Percentiles rank a stretch among this genome's conserved stretches.
These are phyloP conservation scores for Tamandua tetradactyla DNA, from an alignment of 2,797 vertebrate species.

Conservation along the genomic window DNA sequence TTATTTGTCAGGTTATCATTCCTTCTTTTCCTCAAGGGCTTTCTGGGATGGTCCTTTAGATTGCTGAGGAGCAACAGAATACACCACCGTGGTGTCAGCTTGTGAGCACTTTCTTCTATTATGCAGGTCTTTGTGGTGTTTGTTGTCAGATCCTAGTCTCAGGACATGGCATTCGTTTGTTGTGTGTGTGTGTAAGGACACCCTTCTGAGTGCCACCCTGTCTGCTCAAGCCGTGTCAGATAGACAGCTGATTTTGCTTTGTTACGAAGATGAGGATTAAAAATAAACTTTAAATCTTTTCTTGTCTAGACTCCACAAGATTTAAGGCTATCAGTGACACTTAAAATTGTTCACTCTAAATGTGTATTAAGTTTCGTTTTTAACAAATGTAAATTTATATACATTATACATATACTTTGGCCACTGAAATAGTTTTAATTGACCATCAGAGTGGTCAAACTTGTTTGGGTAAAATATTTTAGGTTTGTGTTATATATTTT, in stretches of 20 bases:
- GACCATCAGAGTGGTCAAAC: not conserved
- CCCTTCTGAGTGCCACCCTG: not conserved
- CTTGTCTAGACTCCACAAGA: not conserved
- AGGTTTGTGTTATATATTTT: conserved; percentile 1
- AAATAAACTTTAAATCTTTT: not conserved
- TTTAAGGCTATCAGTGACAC: not conserved
- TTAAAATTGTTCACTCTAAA: not conserved
- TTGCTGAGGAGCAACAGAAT: not conserved
- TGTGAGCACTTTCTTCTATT: not conserved
- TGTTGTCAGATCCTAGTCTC: not conserved
- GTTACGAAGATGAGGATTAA: not conserved
- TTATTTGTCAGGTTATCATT: not conserved
- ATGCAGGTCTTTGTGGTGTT: not conserved
- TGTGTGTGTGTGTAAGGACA: not conserved
- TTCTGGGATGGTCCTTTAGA: not conserved
- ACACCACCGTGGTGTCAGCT: too few relatives aligned
- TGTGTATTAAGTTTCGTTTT: not conserved
- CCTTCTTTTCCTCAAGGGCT: not conserved
- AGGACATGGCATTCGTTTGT: not conserved
- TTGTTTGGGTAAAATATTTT: conserved; percentile 40
- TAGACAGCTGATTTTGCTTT: not conserved
- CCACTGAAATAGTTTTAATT: conserved; percentile 43
- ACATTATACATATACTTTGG: not conserved
- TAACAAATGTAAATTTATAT: not conserved
- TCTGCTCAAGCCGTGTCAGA: not conserved